Conservation (phyloP, 2,888 invertebrate genomes). For the Eurytoma adleriae region DNA sequence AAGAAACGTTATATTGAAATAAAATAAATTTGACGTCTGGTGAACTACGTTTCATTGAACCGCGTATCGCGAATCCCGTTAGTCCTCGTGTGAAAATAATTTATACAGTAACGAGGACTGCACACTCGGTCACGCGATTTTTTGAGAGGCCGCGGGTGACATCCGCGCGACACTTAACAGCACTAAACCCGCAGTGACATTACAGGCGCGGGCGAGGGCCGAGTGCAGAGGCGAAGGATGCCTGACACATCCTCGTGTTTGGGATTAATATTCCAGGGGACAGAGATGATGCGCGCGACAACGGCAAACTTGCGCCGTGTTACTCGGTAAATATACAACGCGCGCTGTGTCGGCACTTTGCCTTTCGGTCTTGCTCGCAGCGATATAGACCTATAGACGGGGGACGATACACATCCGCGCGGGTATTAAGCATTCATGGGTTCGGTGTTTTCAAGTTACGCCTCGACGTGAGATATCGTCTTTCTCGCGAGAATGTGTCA, state of each 20-base stretch:
- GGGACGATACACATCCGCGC: conserved; percentile 50
- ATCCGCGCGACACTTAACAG: too few relatives aligned
- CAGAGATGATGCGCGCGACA: conserved; percentile 16
- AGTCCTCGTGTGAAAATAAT: too few relatives aligned
- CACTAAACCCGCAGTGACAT: too few relatives aligned
- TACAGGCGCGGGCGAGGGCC: too few relatives aligned
- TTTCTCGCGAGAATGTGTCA: neutral
- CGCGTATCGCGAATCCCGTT: too few relatives aligned
- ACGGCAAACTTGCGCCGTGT: conserved; percentile 3
- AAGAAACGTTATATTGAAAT: too few relatives aligned
- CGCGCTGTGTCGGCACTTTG: conserved; percentile 10
- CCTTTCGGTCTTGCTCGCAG: neutral
- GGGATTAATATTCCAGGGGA: conserved; percentile 40
- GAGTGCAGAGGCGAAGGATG: too few relatives aligned
- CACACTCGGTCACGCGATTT: too few relatives aligned
- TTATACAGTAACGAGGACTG: too few relatives aligned
- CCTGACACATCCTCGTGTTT: neutral
- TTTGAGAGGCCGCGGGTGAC: too few relatives aligned
- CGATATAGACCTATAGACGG: conserved; percentile 10
- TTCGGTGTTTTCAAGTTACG: conserved; percentile 58
- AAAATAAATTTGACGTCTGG: too few relatives aligned
- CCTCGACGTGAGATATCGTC: conserved; percentile 9
- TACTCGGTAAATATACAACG: conserved; percentile 58
- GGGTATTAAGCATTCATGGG: conserved; percentile 62
- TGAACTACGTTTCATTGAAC: too few relatives aligned